Evolutionary conservation across 2,888 invertebrate species (phyloP), one percentile per base, ranked within the genome.

Genomic region (Strigamia maritima): DNA sequence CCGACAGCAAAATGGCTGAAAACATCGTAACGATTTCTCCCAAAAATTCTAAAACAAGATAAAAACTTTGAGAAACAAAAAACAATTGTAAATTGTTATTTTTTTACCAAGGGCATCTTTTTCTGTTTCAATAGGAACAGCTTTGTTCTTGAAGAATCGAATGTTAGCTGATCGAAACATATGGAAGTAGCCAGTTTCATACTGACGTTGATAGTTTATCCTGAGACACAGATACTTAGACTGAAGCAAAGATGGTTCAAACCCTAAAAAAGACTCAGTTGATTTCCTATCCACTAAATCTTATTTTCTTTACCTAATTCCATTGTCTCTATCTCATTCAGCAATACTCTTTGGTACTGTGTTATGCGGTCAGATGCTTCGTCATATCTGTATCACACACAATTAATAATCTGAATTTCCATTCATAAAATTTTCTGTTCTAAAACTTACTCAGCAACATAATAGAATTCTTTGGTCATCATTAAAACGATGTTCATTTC

Each of bases 81-180:
- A 31, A 26, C n/a, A 12, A 28, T n/a, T 75, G n/a, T 28, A 4
- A 75, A 19, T 28, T 19, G 12, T 19, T 8, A 19, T 26, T 75
- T 12, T 6, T 6, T 86, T 84, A 93, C 94, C 94, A 82, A 92
- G 90, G 86, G 93, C 92, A 87, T 96, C 95, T 82, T 95, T 95
- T 79, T 91, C 91, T 1, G 92, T 93, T 85, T 92, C 93, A 81
- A 98, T 94, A 19, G 92, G 91, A 80, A 97, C 92, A 10, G 97
- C 94, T 89, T 97, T 93, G 85, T 98, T 98, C 88, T 98, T 98
- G 87, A 98, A 98, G 87, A 98, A 96, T 6, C 98, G 89, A 81
- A 93, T 89, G 85, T 93, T 91, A 3, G 97, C 95, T 24, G 96
- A 94, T 0, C 97, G 90, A 86, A 98, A 96, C 90, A 94, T 94